phyloP scores from a whole-genome alignment of 2,797 vertebrate species.

The Semotilus atromaculatus region DNA sequence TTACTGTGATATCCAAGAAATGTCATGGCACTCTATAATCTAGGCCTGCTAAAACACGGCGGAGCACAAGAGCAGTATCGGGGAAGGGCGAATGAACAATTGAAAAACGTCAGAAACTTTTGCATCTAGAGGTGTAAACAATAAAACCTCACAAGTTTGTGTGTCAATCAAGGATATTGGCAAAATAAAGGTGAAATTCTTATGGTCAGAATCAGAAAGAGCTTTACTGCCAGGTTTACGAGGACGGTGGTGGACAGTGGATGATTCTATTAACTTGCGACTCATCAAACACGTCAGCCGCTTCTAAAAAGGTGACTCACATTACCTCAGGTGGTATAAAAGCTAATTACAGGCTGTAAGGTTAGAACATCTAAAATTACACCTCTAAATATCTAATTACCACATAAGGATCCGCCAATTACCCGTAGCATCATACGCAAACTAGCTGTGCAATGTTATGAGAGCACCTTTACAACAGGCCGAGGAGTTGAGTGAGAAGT shows the following conservation, averaged over 20 bases:
- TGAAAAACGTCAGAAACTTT: background rate
- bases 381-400: conserved; percentile 76
- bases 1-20: conserved; percentile 76
- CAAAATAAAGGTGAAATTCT: background rate
- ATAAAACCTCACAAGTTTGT: background rate
- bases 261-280: conserved; percentile 42
- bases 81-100: background rate
- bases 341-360: conserved; percentile 69
- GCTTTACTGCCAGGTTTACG: too few relatives aligned
- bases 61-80: conserved; percentile 17
- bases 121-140: background rate
- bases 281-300: conserved; percentile 46
- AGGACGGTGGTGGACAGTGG: background rate
- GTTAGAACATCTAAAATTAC: conserved; percentile 70
- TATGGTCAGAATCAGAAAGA: background rate
- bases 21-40: conserved; percentile 73
- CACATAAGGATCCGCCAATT: conserved; percentile 71
- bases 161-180: background rate
- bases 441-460: conserved; percentile 7
- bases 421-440: conserved; percentile 66
- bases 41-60: conserved; percentile 59
- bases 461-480: conserved; percentile 9
- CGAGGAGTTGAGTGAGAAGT: conserved; percentile 5
- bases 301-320: conserved; percentile 57
- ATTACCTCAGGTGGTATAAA: conserved; percentile 49